Conservation (phyloP, 2,113 vertebrate genomes). For the Machaerirhynchus nigripectus region DNA sequence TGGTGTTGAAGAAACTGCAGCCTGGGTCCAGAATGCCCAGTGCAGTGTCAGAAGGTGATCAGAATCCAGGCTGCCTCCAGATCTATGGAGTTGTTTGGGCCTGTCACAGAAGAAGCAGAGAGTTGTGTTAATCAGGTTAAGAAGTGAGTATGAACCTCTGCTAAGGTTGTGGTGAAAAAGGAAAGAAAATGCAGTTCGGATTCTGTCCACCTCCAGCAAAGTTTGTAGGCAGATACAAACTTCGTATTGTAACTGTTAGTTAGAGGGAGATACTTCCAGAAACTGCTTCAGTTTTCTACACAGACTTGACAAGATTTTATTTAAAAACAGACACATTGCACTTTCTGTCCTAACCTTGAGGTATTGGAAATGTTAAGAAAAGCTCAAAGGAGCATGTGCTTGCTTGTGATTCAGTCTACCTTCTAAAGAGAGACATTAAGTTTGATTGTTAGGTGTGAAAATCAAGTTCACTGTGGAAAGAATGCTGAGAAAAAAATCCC, state of each 20-base stretch:
- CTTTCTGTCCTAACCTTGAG: background rate
- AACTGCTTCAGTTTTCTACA: background rate
- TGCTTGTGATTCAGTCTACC: background rate
- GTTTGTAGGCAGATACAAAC: background rate
- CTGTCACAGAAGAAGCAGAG: background rate
- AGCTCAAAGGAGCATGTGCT: background rate
- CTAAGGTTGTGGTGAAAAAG: background rate
- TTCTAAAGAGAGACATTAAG: background rate
- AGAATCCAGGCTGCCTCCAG: background rate
- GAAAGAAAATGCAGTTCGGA: background rate
- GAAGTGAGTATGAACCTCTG: background rate
- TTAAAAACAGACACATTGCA: background rate
- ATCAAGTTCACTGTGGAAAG: background rate
- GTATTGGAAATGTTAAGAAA: background rate
- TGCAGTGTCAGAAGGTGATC: background rate
- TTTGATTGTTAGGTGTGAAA: background rate
- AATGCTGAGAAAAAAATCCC: background rate
- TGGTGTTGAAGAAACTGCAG: background rate
- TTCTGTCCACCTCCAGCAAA: background rate
- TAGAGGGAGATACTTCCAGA: background rate
- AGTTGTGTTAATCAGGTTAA: background rate
- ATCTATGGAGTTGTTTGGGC: rapidly evolving
- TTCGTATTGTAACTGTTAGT: background rate
- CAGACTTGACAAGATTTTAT: background rate
- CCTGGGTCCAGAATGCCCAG: background rate